phyloP scores from a whole-genome alignment of 1,140 invertebrate genomes.

The Drosophila neocordata region DNA sequence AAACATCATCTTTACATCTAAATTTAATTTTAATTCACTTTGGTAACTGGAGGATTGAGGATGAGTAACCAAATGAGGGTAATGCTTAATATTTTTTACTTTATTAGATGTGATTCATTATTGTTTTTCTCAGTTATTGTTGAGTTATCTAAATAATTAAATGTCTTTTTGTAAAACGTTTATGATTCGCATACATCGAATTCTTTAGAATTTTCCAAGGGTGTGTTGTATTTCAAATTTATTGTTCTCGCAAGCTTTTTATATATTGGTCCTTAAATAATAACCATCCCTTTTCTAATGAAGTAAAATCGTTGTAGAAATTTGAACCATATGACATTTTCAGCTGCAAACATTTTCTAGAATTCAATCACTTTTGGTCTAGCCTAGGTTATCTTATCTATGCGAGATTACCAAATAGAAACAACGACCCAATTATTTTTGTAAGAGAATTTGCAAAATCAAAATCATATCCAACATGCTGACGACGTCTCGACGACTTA shows the following conservation, averaged over 20 bases:
- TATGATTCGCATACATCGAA: neutral
- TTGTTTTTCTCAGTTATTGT: neutral
- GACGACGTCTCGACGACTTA: constrained; percentile 34
- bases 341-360: constrained; percentile 11
- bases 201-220: constrained; percentile 1
- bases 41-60: too few relatives aligned
- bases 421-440: constrained; percentile 22
- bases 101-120: neutral
- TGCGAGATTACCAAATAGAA: constrained; percentile 19
- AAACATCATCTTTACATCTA: too few relatives aligned
- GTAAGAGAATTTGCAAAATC: neutral
- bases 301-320: constrained; percentile 2
- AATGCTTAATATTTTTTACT: neutral
- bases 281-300: neutral
- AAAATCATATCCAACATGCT: too few relatives aligned
- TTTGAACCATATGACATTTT: constrained; percentile 14
- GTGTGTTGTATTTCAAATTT: neutral
- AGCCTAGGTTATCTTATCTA: constrained; percentile 40
- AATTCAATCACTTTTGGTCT: constrained; percentile 16
- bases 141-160: neutral
- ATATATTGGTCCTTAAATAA: neutral
- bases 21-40: too few relatives aligned
- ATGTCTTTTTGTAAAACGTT: neutral
- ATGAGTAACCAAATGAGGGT: too few relatives aligned
- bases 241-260: too few relatives aligned